Conservation (phyloP, 1,140 invertebrate genomes). For the Drosophila sulfurigaster region DNA sequence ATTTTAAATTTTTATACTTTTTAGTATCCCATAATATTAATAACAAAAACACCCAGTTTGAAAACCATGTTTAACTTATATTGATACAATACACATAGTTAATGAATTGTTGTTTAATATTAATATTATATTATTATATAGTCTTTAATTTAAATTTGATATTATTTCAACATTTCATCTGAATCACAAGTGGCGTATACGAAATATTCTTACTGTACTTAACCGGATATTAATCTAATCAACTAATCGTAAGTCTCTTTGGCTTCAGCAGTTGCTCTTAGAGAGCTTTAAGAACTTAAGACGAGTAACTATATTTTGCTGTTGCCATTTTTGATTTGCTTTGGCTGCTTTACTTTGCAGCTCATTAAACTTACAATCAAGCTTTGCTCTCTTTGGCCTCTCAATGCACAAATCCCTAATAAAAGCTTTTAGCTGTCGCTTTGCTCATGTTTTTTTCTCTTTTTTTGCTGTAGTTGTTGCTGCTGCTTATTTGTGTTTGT, state of each 20-base stretch:
- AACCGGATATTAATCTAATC: neutral
- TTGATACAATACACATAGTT: too few relatives aligned
- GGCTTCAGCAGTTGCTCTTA: neutral
- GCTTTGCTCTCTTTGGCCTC: constrained; percentile 6
- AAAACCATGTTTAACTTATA: too few relatives aligned
- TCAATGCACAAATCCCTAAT: constrained; percentile 14
- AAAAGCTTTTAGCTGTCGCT: constrained; percentile 26
- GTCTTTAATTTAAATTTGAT: too few relatives aligned
- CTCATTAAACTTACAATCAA: constrained; percentile 7
- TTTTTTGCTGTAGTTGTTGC: neutral
- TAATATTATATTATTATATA: too few relatives aligned
- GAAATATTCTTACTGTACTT: neutral
- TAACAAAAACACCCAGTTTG: too few relatives aligned
- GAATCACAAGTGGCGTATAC: neutral
- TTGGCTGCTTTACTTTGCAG: neutral
- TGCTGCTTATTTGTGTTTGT: constrained; percentile 1
- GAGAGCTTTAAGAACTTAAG: constrained; percentile 1
- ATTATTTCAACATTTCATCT: neutral
- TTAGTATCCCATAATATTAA: too few relatives aligned
- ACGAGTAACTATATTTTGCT: neutral
- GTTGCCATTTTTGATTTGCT: constrained; percentile 4
- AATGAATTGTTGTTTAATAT: too few relatives aligned
- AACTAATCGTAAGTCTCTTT: neutral
- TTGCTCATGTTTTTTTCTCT: neutral
- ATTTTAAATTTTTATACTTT: too few relatives aligned